Evolutionary conservation across 2,888 invertebrate genomes (phyloP).

Genomic region (Hirtodrosophila alboralis): DNA sequence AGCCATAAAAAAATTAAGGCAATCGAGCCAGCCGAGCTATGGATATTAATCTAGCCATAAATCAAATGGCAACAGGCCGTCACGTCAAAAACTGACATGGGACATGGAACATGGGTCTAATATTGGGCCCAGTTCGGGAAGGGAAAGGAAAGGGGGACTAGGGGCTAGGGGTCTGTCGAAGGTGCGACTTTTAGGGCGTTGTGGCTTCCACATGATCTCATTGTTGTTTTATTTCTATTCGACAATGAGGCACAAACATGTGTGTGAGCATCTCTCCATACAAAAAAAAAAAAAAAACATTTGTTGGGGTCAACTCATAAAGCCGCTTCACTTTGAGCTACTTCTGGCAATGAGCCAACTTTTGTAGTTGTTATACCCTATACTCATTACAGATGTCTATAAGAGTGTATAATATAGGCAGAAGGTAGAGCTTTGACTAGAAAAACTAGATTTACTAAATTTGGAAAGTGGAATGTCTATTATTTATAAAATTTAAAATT

Average conservation of each 20-base stretch:
- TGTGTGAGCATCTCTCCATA: slow-evolving; percentile 13
- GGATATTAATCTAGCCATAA: slow-evolving; percentile 71
- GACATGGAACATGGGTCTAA: slow-evolving; percentile 31
- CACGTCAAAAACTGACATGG: slow-evolving; percentile 56
- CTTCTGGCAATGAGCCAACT: slow-evolving; percentile 42
- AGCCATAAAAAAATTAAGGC: slow-evolving; percentile 15
- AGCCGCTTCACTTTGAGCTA: slow-evolving; percentile 27
- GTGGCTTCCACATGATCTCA: slow-evolving; percentile 37
- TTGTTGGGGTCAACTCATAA: slow-evolving; percentile 30
- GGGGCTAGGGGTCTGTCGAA: too few relatives aligned
- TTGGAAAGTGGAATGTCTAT: too few relatives aligned
- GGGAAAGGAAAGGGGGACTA: too few relatives aligned
- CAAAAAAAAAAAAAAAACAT: not conserved
- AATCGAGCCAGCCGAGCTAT: slow-evolving; percentile 11
- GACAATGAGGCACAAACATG: not conserved
- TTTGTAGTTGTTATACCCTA: slow-evolving; percentile 8
- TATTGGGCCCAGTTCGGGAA: slow-evolving; percentile 3
- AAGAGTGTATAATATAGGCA: too few relatives aligned
- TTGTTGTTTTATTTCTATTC: slow-evolving; percentile 20
- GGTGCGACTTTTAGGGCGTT: slow-evolving; percentile 7
- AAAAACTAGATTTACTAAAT: too few relatives aligned
- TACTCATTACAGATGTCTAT: too few relatives aligned
- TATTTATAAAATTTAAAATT: too few relatives aligned
- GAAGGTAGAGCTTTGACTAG: too few relatives aligned
- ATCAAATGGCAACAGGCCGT: slow-evolving; percentile 60